Evolutionary conservation across 1,140 invertebrate genomes (phyloP).

Genomic region (Epicauta chinensis): DNA sequence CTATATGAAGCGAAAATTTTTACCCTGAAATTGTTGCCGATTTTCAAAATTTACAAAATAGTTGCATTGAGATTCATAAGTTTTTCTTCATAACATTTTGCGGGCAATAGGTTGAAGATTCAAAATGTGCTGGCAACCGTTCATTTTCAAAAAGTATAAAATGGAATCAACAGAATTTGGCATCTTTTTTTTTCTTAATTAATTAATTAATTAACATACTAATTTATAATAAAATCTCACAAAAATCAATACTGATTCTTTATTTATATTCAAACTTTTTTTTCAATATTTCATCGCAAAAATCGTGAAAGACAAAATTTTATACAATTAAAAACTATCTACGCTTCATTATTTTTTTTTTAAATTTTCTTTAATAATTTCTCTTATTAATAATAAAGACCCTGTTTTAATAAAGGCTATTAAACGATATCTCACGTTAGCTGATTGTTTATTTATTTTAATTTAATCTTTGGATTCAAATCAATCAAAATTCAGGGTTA

Average conservation of each 20-base stretch:
- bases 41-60: conserved; percentile 13
- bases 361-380: conserved; percentile 12
- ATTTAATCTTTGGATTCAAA: neutral
- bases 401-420: conserved; percentile 37
- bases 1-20: conserved; percentile 20
- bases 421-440: conserved; percentile 31
- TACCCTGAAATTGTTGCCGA: conserved; percentile 31
- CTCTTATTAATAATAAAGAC: conserved; percentile 32
- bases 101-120: too few relatives aligned
- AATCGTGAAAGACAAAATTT: conserved; percentile 21
- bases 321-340: conserved; percentile 29
- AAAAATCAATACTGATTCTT: conserved; percentile 29
- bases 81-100: conserved; percentile 12
- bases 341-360: conserved; percentile 12
- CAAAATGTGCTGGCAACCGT: conserved; percentile 8
- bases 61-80: conserved; percentile 15
- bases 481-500: conserved; percentile 27
- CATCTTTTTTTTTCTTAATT: too few relatives aligned
- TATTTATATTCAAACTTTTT: too few relatives aligned
- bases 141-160: conserved; percentile 6
- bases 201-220: conserved; percentile 17
- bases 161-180: conserved; percentile 19
- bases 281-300: conserved; percentile 15
- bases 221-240: conserved; percentile 23
- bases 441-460: conserved; percentile 31